These are phyloP conservation scores for Scalopus aquaticus DNA, from an alignment of 2,113 vertebrate genomes.

Conservation along the genomic window DNA sequence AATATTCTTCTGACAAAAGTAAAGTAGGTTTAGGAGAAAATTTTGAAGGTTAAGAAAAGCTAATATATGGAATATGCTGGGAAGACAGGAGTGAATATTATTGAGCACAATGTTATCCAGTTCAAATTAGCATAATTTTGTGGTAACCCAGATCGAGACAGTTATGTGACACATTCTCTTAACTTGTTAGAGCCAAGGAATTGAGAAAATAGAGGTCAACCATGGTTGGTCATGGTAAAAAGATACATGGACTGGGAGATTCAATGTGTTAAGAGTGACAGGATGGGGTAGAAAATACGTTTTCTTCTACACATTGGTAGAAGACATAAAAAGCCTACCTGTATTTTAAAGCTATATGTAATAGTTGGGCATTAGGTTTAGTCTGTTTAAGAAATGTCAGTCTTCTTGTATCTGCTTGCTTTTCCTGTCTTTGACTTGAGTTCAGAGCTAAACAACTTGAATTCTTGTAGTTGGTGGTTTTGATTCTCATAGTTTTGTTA, in stretches of 20 bases:
- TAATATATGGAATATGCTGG: neutral
- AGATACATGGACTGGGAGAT: neutral
- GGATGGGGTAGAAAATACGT: neutral
- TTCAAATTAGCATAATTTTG: neutral
- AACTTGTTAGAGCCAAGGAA: slow-evolving; percentile 33
- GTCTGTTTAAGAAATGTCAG: slow-evolving; percentile 20
- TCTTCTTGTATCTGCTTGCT: neutral
- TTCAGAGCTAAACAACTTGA: slow-evolving; percentile 34
- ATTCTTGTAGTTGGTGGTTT: slow-evolving; percentile 45
- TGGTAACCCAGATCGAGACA: neutral
- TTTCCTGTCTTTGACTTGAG: slow-evolving; percentile 11
- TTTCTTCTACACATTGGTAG: slow-evolving; percentile 51
- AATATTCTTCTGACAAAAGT: slow-evolving; percentile 37
- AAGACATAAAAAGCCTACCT: neutral
- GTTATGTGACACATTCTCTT: neutral
- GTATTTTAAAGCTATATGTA: slow-evolving; percentile 33
- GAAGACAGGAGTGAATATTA: neutral
- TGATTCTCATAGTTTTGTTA: slow-evolving; percentile 42
- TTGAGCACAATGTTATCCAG: neutral
- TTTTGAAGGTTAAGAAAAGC: neutral
- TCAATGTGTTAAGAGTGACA: slow-evolving; percentile 25
- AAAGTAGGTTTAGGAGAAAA: neutral
- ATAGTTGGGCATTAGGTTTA: neutral
- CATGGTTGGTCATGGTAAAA: neutral
- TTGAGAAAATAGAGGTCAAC: slow-evolving; percentile 30